Conservation (phyloP, 2,888 invertebrate genomes). For the Hypena proboscidalis region DNA sequence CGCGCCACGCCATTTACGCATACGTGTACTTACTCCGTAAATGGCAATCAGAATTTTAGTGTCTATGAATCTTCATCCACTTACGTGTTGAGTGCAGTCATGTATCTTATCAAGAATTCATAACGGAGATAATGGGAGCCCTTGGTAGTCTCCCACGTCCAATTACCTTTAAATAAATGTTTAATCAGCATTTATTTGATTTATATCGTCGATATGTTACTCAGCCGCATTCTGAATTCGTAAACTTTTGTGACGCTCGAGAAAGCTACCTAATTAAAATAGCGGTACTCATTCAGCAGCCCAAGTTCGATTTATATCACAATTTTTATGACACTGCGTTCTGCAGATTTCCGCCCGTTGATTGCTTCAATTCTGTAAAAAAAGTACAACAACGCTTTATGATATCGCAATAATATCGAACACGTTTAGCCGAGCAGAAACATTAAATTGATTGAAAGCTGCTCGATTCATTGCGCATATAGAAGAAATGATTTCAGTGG, state of each 20-base stretch:
- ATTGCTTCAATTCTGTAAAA: conserved; percentile 45
- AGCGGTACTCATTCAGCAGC: conserved; percentile 55
- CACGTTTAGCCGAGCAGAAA: conserved; percentile 56
- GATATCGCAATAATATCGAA: conserved; percentile 47
- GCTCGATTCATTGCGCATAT: conserved; percentile 61
- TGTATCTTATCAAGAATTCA: conserved; percentile 10
- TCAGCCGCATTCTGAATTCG: conserved; percentile 30
- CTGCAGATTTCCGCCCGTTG: conserved; percentile 48
- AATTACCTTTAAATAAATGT: conserved; percentile 29
- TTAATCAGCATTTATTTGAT: conserved; percentile 38
- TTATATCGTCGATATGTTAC: conserved; percentile 19
- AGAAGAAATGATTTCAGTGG: conserved; percentile 59
- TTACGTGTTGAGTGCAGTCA: conserved; percentile 1
- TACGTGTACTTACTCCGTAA: conserved; percentile 17
- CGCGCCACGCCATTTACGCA: conserved; percentile 19
- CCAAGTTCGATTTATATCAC: conserved; percentile 57
- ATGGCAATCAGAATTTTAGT: conserved; percentile 16
- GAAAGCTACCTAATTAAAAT: conserved; percentile 64
- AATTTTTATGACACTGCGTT: conserved; percentile 47
- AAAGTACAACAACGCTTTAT: conserved; percentile 41
- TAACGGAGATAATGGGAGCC: conserved; percentile 3
- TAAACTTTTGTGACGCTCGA: conserved; percentile 44
- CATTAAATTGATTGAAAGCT: conserved; percentile 59
- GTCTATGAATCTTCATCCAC: conserved; percentile 11
- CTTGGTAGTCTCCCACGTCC: conserved; percentile 3